phyloP scores from a whole-genome alignment of 23 tunicate genomes.

The Styela plicata region DNA sequence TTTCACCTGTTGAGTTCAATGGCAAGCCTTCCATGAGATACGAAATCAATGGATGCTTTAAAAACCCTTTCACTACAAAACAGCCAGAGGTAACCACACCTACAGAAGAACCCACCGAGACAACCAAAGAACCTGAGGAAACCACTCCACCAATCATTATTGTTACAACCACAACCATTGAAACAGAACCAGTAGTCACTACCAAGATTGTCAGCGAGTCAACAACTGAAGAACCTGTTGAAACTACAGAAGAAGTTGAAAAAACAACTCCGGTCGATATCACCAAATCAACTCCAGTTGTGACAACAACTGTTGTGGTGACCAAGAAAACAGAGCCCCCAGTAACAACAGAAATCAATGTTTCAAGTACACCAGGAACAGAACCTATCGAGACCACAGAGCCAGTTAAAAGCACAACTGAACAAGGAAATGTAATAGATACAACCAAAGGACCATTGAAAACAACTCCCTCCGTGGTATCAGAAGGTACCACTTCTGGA shows the following conservation, averaged over 20 bases:
- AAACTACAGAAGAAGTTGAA: neutral
- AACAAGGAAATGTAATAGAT: neutral
- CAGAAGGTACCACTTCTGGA: neutral
- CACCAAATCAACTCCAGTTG: constrained; percentile 17
- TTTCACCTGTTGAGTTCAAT: neutral
- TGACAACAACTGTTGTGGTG: constrained; percentile 32
- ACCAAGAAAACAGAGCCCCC: constrained; percentile 37
- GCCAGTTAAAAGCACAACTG: constrained; percentile 25
- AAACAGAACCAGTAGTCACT: neutral
- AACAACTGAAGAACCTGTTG: constrained; percentile 1
- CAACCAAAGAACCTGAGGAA: neutral
- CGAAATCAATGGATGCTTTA: neutral
- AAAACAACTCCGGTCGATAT: neutral
- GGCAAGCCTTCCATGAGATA: neutral
- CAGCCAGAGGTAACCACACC: neutral
- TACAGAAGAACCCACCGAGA: neutral
- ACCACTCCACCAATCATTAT: neutral
- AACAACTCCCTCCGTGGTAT: neutral
- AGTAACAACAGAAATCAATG: neutral
- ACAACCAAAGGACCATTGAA: neutral
- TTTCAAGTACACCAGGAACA: neutral
- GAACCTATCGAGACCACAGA: constrained; percentile 21
- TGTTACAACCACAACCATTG: constrained; percentile 3
- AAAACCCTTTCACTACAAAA: neutral
- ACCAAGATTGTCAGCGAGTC: neutral